Percentiles rank a stretch among this genome's conserved stretches.
These are phyloP conservation scores for Perccottus glenii DNA, from an alignment of 2,113 vertebrate genomes.

Conservation along the genomic window DNA sequence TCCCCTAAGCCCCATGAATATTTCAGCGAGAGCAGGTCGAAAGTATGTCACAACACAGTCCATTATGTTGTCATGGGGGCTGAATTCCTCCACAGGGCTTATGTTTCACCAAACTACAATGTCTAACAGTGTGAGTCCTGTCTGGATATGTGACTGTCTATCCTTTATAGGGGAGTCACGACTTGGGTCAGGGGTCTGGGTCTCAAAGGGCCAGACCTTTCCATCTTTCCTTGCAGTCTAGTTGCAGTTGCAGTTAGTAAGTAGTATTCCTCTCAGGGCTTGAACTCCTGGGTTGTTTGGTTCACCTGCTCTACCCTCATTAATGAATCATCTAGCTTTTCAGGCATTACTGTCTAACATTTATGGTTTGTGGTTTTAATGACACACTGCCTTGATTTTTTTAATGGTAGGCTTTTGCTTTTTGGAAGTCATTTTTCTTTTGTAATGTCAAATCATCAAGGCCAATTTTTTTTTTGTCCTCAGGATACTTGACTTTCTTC, in stretches of 20 bases:
- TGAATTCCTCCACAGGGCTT: constrained; percentile 63
- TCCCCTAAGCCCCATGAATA: constrained; percentile 40
- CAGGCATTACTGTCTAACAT: constrained; percentile 1
- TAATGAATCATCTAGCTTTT: constrained; percentile 41
- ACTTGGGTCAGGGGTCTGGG: constrained; percentile 49
- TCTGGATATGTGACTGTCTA: constrained; percentile 41
- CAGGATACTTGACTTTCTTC: constrained; percentile 25
- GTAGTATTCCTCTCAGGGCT: constrained; percentile 10
- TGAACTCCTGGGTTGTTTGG: constrained; percentile 29
- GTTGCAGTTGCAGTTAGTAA: constrained; percentile 38
- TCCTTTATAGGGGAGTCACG: constrained; percentile 45
- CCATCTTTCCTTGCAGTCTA: constrained; percentile 30
- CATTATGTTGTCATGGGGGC: constrained; percentile 52
- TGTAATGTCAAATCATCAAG: constrained; percentile 34
- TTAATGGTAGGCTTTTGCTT: constrained; percentile 46
- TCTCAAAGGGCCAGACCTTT: constrained; percentile 41
- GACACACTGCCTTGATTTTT: constrained; percentile 49
- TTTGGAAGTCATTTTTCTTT: constrained; percentile 35
- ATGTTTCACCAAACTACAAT: constrained; percentile 51
- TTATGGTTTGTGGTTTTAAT: constrained; percentile 27
- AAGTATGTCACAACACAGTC: constrained; percentile 57
- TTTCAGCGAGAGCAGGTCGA: constrained; percentile 18
- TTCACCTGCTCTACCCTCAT: constrained; percentile 23
- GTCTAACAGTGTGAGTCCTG: constrained; percentile 27
- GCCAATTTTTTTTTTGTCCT: constrained; percentile 11